Evolutionary conservation across 2,888 invertebrate species (phyloP), one percentile per base, ranked within the genome.

Genomic region (Mythimna impura): DNA sequence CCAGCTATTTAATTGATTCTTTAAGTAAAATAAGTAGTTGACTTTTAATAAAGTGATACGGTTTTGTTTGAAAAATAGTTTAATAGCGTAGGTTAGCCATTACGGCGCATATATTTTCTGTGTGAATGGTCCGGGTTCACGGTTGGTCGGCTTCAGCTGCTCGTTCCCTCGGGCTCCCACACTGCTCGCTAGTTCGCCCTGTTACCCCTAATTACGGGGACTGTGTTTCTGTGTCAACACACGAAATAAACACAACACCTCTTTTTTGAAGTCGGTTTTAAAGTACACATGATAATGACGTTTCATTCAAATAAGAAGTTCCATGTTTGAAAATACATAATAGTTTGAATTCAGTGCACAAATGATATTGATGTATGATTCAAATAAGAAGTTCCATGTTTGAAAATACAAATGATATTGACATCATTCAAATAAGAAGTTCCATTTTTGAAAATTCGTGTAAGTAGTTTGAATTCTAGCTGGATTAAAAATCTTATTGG

Each of bases 171-270:
- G 86, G 88, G 90, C 86, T 87, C 91, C 88, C 89, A 86, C 89
- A 84, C 87, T 84, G 80, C 78, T 25, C 58, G 83, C 73, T 43
- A 89, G 89, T 88, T 89, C 88, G 79, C 88, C 86, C 89, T 73
- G 76, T 87, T 88, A 90, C 91, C 93, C 92, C 88, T 93, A 92
- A 94, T 94, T 93, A 92, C 89, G 77, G 86, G 86, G 88, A 93
- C 89, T 90, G 89, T 91, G 91, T 93, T 93, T 93, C 91, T 93
- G 91, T 94, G 93, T 93, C 93, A 93, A 92, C 84, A 83, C 65
- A 73, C 36, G 6, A 47, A 17, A 47, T 47, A 47, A 43, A 43
- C 12, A 47, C 47, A 20, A 47, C 47, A 47, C 47, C 47, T 47
- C 47, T 17, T 17, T 47, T 47, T 47, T 47, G 47, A 47, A 47